A percentile compares a stretch with the other conserved stretches of the same genome.
These are phyloP conservation scores for Fopius arisanus DNA, from an alignment of 1,140 invertebrate species.

Conservation along the genomic window DNA sequence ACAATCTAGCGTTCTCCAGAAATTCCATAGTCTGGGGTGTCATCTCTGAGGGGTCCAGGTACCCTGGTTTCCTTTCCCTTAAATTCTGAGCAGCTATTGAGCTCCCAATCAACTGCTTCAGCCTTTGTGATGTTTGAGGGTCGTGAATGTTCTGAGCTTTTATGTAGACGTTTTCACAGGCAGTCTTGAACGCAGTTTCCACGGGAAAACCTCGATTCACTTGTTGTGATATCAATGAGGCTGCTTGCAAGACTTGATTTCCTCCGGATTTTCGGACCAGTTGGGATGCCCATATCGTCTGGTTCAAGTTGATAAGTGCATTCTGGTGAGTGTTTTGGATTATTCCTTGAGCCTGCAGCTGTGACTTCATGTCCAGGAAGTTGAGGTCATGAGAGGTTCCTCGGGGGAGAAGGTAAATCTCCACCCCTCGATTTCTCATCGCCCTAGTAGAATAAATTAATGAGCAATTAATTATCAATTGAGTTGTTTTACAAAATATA, in stretches of 20 bases:
- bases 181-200: conserved; percentile 65
- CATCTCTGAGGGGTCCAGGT: conserved; percentile 36
- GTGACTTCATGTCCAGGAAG: conserved; percentile 65
- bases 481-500: not conserved
- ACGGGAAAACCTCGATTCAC: conserved; percentile 68
- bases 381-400: conserved; percentile 51
- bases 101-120: conserved; percentile 46
- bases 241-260: conserved; percentile 71
- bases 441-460: conserved; percentile 73
- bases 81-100: conserved; percentile 32
- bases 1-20: conserved; percentile 47
- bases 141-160: conserved; percentile 66
- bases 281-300: conserved; percentile 56
- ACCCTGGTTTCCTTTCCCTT: not conserved
- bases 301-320: conserved; percentile 67
- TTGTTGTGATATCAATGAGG: conserved; percentile 72
- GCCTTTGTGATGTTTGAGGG: conserved; percentile 38
- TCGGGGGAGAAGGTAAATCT: conserved; percentile 78
- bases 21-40: conserved; percentile 49
- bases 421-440: conserved; percentile 97
- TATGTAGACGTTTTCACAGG: conserved; percentile 75
- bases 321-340: conserved; percentile 54
- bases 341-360: conserved; percentile 67
- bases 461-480: not conserved
- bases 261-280: conserved; percentile 65